Evolutionary conservation across 1,140 invertebrate genomes (phyloP).

Genomic region (Cataglyphis hispanica): DNA sequence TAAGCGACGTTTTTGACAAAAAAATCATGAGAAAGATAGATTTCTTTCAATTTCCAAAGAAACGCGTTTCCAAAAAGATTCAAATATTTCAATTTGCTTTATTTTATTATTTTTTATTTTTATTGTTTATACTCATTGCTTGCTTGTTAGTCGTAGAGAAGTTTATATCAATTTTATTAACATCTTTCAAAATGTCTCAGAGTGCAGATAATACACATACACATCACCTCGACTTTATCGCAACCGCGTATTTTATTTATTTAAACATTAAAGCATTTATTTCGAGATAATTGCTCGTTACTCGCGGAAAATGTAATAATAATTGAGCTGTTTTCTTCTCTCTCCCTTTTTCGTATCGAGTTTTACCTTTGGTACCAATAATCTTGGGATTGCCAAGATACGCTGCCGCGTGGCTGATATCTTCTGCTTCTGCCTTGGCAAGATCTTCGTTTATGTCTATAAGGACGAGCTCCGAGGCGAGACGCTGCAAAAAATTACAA

Average conservation of each 20-base stretch:
- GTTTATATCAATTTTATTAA: constrained; percentile 41
- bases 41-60: neutral
- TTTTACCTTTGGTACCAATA: constrained; percentile 80
- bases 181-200: constrained; percentile 1
- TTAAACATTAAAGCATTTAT: constrained; percentile 35
- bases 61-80: neutral
- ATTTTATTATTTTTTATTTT: neutral
- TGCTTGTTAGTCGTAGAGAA: too few species aligned
- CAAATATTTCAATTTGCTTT: neutral
- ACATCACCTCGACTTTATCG: constrained; percentile 33
- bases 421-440: constrained; percentile 88
- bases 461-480: constrained; percentile 88
- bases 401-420: constrained; percentile 88
- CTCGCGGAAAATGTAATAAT: constrained; percentile 26
- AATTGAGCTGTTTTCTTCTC: constrained; percentile 1
- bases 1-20: neutral
- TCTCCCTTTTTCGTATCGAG: neutral
- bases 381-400: constrained; percentile 84
- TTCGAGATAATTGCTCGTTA: constrained; percentile 53
- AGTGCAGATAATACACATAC: neutral
- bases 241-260: constrained; percentile 18
- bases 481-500: constrained; percentile 81
- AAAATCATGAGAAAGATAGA: neutral
- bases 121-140: neutral
- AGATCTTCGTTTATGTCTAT: constrained; percentile 88